Conservation (phyloP, 2,797 vertebrate species). For the Holocentrus rufus region DNA sequence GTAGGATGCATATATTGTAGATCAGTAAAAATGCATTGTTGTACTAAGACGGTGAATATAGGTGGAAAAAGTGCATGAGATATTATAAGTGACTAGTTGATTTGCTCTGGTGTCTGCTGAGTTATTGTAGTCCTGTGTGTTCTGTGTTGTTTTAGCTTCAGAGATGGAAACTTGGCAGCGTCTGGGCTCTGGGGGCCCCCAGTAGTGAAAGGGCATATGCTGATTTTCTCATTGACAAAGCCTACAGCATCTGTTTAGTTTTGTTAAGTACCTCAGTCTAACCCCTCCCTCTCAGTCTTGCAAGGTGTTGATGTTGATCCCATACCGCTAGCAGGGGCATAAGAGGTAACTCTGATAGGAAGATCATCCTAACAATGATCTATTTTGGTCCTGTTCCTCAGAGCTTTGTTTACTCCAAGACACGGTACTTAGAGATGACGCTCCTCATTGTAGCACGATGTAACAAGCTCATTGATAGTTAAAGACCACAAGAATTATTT, state of each 20-base stretch:
- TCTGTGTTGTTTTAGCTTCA: no score
- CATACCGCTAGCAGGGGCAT: no score
- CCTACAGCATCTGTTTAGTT: conserved; percentile 3
- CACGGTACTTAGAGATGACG: background rate
- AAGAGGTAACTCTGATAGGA: no score
- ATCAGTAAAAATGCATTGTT: no score
- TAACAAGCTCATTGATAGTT: background rate
- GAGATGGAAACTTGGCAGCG: background rate
- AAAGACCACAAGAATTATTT: conserved; percentile 69
- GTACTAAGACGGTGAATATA: background rate
- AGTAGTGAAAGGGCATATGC: background rate
- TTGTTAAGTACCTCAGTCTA: background rate
- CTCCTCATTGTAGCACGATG: background rate
- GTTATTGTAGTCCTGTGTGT: no score
- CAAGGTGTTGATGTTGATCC: no score
- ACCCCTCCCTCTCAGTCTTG: background rate
- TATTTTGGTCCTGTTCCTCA: background rate
- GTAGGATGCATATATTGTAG: no score
- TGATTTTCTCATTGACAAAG: conserved; percentile 9
- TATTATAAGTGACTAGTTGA: background rate
- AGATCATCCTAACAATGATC: background rate
- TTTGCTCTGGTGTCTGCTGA: background rate
- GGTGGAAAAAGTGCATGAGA: background rate
- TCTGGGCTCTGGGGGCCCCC: background rate
- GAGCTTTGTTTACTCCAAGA: conserved; percentile 10